Evolutionary conservation across 2,797 vertebrate species (phyloP).

Genomic region (Bufotes viridis): DNA sequence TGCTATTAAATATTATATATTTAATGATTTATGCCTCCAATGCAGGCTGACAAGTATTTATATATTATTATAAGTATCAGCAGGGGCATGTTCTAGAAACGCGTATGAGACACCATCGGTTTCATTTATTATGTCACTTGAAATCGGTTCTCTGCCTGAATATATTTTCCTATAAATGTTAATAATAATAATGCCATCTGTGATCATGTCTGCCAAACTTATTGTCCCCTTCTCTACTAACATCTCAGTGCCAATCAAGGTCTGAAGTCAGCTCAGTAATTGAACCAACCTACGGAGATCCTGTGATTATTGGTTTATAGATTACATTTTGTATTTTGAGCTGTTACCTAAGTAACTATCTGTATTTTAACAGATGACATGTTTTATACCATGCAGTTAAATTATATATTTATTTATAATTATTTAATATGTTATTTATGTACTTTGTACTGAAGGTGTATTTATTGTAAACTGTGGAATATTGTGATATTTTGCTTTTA

Average conservation of each 20-base stretch:
- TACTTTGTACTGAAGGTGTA: neutral
- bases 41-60: slow-evolving; percentile 31
- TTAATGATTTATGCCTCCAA: slow-evolving; percentile 36
- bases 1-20: slow-evolving; percentile 52
- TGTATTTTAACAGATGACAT: neutral
- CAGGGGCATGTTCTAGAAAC: neutral
- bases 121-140: too few relatives aligned
- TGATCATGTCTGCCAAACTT: neutral
- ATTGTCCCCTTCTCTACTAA: neutral
- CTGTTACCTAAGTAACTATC: neutral
- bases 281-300: neutral
- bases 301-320: neutral
- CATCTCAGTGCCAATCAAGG: neutral
- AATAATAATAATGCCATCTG: neutral
- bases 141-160: neutral
- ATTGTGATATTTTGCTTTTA: neutral
- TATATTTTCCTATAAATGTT: neutral
- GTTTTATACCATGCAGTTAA: neutral
- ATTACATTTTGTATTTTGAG: neutral
- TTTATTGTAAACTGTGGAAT: neutral
- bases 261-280: too few relatives aligned
- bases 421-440: slow-evolving; percentile 25
- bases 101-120: too few relatives aligned
- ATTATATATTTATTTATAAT: slow-evolving; percentile 14
- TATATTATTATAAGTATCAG: neutral